These are phyloP conservation scores for Falcunculus frontatus DNA, from an alignment of 2,113 vertebrate species.

Conservation along the genomic window DNA sequence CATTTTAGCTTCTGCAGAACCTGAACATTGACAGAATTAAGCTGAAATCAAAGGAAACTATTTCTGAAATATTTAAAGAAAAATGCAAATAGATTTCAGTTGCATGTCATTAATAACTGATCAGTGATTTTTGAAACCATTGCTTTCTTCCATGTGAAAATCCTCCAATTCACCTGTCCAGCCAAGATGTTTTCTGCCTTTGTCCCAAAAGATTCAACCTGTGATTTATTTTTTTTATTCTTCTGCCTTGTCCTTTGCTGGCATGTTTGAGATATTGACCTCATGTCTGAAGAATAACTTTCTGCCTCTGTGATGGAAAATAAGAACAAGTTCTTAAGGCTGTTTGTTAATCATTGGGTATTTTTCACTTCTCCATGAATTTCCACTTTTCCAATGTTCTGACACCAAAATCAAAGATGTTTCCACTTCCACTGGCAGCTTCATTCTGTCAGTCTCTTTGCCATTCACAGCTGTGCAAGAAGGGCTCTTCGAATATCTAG, in stretches of 20 bases:
- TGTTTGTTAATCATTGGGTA: background rate
- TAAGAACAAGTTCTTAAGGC: background rate
- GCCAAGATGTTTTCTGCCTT: conserved; percentile 52
- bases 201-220: conserved; percentile 28
- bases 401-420: background rate
- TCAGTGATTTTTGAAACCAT: background rate
- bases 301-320: conserved; percentile 21
- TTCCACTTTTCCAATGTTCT: background rate
- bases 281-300: background rate
- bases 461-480: background rate
- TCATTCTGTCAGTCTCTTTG: background rate
- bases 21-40: background rate
- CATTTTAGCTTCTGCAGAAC: background rate
- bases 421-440: background rate
- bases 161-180: background rate
- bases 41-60: background rate
- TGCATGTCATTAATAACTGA: background rate
- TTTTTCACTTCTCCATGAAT: background rate
- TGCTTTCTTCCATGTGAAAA: background rate
- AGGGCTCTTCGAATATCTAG: background rate
- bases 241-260: background rate
- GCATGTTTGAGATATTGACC: conserved; percentile 3
- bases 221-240: background rate
- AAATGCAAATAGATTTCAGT: background rate
- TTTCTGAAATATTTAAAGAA: background rate